Evolutionary conservation across 2,797 vertebrate genomes (phyloP).

Genomic region (Diglossa cyanea): DNA sequence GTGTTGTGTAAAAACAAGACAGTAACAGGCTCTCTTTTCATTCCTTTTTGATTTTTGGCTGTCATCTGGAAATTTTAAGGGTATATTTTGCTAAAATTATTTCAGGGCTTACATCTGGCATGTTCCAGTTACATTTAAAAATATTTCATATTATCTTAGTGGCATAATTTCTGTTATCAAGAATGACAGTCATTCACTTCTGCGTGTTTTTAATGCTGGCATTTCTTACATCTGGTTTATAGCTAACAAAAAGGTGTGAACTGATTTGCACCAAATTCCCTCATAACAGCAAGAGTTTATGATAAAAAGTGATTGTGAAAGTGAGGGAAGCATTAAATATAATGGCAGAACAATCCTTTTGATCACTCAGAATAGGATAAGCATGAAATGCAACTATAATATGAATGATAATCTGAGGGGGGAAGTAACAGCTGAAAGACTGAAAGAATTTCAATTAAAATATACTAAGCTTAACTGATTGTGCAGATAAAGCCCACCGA

Average conservation of each 20-base stretch:
- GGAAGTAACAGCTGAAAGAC: conserved; percentile 46
- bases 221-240: conserved; percentile 5
- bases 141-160: neutral
- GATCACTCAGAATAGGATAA: conserved; percentile 31
- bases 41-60: neutral
- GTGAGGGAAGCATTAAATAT: conserved; percentile 27
- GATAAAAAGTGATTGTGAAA: conserved; percentile 7
- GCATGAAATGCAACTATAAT: conserved; percentile 34
- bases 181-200: neutral
- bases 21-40: neutral
- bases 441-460: conserved; percentile 64
- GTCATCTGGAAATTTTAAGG: neutral
- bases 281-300: neutral
- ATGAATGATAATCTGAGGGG: conserved; percentile 37
- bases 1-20: neutral
- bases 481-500: conserved; percentile 14
- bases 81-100: neutral
- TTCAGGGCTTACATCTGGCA: neutral
- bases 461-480: conserved; percentile 41
- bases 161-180: neutral
- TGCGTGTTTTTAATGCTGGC: neutral
- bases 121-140: neutral
- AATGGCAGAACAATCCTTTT: conserved; percentile 24
- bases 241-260: neutral
- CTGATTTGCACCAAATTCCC: conserved; percentile 27